These are phyloP conservation scores for Perca fluviatilis DNA, from an alignment of 2,113 vertebrate species.

Conservation along the genomic window DNA sequence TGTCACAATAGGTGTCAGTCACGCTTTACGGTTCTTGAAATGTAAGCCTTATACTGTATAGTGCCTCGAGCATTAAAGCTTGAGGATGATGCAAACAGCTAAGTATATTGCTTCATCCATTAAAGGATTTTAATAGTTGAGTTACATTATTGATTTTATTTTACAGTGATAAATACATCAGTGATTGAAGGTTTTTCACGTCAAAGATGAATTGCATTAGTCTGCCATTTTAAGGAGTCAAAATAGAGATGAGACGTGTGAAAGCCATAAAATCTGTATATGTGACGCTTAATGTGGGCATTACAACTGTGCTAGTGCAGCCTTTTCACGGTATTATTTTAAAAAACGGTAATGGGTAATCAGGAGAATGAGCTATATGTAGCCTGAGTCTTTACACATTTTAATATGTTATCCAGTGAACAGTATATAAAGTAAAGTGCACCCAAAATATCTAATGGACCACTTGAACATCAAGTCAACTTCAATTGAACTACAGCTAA, in stretches of 20 bases:
- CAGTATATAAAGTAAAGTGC: background rate
- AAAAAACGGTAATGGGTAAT: constrained; percentile 65
- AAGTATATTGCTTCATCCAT: constrained; percentile 85
- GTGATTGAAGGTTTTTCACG: constrained; percentile 83
- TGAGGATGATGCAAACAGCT: constrained; percentile 82
- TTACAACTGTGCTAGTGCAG: constrained; percentile 56
- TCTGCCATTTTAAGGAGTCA: constrained; percentile 64
- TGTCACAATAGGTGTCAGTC: constrained; percentile 76
- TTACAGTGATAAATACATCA: constrained; percentile 86
- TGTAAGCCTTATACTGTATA: constrained; percentile 62
- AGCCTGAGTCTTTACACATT: constrained; percentile 31
- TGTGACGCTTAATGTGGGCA: constrained; percentile 62
- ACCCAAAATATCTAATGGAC: constrained; percentile 7
- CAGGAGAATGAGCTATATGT: constrained; percentile 39
- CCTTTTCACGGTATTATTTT: constrained; percentile 62
- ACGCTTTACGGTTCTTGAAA: constrained; percentile 69
- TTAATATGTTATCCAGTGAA: constrained; percentile 26
- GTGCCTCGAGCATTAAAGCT: constrained; percentile 74
- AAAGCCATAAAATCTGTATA: constrained; percentile 72
- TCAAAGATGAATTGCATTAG: constrained; percentile 80
- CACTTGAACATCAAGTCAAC: background rate
- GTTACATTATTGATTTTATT: constrained; percentile 85
- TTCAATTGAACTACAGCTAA: background rate
- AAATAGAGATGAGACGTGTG: constrained; percentile 50
- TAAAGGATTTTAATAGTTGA: constrained; percentile 86